phyloP scores from a whole-genome alignment of 2,113 vertebrate genomes.

The Odontesthes bonariensis region DNA sequence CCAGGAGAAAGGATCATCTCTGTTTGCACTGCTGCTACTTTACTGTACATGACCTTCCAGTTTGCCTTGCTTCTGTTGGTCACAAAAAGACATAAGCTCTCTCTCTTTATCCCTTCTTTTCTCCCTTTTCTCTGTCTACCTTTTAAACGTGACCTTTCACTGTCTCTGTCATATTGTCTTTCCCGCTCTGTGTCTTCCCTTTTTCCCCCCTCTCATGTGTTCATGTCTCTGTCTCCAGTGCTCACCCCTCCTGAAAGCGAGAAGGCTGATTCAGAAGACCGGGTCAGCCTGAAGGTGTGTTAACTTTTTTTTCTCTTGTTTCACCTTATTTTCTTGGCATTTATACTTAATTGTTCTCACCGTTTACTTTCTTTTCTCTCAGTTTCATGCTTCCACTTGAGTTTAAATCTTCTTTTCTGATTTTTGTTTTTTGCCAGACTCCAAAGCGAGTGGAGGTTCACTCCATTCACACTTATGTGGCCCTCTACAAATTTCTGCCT shows the following conservation, averaged over 20 bases:
- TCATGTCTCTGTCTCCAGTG: constrained; percentile 60
- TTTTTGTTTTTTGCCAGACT: constrained; percentile 37
- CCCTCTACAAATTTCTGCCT: constrained; percentile 93
- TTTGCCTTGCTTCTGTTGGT: constrained; percentile 38
- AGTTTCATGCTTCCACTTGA: background rate
- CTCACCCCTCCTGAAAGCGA: constrained; percentile 82
- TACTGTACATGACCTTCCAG: constrained; percentile 65
- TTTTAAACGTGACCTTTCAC: constrained; percentile 12
- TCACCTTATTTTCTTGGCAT: constrained; percentile 18
- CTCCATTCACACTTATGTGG: constrained; percentile 92
- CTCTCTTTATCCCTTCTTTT: background rate
- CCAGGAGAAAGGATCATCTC: constrained; percentile 56
- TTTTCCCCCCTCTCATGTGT: constrained; percentile 11
- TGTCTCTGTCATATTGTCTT: constrained; percentile 30
- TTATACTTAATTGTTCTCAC: background rate
- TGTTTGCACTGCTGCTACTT: constrained; percentile 62
- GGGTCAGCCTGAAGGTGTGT: constrained; percentile 81
- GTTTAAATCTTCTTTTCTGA: constrained; percentile 8
- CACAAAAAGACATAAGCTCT: constrained; percentile 45
- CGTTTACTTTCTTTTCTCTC: background rate
- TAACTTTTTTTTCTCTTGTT: constrained; percentile 39
- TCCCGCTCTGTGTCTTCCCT: constrained; percentile 1
- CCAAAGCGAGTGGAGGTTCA: constrained; percentile 83
- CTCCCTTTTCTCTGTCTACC: background rate
- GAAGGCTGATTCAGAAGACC: constrained; percentile 82